These are phyloP conservation scores for Zeus faber DNA, from an alignment of 2,113 vertebrate genomes.

Conservation along the genomic window DNA sequence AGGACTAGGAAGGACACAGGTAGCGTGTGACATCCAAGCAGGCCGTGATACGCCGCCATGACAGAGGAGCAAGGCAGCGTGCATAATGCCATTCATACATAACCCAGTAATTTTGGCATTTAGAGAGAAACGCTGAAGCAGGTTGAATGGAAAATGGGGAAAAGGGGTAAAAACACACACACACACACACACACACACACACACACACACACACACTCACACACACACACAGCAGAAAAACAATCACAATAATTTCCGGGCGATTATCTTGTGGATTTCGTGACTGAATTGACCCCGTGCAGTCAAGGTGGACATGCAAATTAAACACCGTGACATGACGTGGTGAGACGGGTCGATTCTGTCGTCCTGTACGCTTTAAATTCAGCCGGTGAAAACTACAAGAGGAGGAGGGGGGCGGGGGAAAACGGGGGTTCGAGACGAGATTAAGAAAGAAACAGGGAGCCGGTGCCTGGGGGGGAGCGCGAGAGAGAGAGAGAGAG, in stretches of 20 bases:
- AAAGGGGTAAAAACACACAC: conserved; percentile 7
- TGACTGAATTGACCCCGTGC: no score
- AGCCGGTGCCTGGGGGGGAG: no score
- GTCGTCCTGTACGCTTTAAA: no score
- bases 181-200: not conserved
- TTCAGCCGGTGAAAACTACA: no score
- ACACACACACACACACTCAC: not conserved
- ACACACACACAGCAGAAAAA: no score
- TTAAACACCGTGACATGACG: no score
- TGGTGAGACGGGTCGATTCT: no score
- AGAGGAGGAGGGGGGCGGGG: not conserved
- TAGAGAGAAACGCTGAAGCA: conserved; percentile 33
- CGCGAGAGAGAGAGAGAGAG: not conserved
- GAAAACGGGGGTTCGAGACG: not conserved
- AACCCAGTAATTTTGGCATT: conserved; percentile 57
- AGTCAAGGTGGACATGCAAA: no score
- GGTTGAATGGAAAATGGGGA: conserved; percentile 31
- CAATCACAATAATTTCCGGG: not conserved
- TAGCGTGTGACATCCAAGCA: conserved; percentile 39
- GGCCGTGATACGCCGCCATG: conserved; percentile 36
- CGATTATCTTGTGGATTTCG: not conserved
- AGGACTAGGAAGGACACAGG: conserved; percentile 26
- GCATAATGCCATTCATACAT: conserved; percentile 57
- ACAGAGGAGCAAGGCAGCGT: conserved; percentile 54
- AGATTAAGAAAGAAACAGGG: not conserved